Conservation (phyloP, 2,113 vertebrate species). For the Struthidea cinerea region DNA sequence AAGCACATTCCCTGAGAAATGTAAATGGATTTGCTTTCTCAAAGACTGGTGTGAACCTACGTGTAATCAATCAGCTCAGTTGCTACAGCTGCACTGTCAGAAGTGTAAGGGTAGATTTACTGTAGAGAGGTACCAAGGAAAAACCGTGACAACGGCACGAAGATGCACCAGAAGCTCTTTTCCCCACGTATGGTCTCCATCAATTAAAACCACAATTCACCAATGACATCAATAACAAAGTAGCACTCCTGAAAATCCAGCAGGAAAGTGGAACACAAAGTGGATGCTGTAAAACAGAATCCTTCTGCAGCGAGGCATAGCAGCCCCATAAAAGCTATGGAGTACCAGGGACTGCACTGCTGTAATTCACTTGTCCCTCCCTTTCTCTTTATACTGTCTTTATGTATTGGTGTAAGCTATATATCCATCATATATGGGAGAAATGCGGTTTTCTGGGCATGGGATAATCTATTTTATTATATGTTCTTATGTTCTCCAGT, state of each 20-base stretch:
- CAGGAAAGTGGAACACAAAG: not conserved
- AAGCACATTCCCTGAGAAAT: not conserved
- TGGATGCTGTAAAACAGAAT: not conserved
- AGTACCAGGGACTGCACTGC: not conserved
- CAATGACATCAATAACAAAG: not conserved
- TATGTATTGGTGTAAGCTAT: not conserved
- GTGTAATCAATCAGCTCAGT: not conserved
- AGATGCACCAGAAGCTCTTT: not conserved
- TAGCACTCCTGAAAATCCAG: not conserved
- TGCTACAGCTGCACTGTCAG: not conserved
- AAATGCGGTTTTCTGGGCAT: not conserved
- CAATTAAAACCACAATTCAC: conserved; percentile 7
- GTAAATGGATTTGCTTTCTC: not conserved
- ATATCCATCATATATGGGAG: not conserved
- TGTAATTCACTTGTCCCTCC: not conserved
- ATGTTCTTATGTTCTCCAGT: not conserved
- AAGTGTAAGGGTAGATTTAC: not conserved
- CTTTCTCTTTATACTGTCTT: not conserved
- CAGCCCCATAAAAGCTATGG: not conserved
- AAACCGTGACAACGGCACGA: not conserved
- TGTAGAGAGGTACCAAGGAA: not conserved
- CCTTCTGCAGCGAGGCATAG: not conserved
- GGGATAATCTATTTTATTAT: not conserved
- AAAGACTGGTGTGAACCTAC: not conserved
- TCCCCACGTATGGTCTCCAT: not conserved